Evolutionary conservation across 2,888 invertebrate species (phyloP), one percentile per base, ranked within the genome.

Genomic region (Pristionchus japonicus): DNA sequence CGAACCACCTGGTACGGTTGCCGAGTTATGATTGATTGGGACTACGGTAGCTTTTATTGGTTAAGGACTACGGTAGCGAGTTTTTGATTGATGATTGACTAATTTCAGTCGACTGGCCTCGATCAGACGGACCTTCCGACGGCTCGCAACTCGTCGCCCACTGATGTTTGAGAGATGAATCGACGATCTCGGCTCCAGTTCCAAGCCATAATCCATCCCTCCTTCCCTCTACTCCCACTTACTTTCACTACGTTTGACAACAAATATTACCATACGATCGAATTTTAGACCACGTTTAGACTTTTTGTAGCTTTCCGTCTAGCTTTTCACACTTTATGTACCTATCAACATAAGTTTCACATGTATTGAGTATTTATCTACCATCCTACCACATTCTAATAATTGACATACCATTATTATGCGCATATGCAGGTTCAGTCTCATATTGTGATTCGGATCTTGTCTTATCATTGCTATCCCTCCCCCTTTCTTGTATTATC

Each of bases 251-350:
- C 15, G n/a, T 27, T 49, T 83, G 37, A 31, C 6, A 83, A 23
- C 47, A 49, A 49, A 49, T 20, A 80, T 40, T 40, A 7, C 47
- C 80, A 49, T 15, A n/a, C 17, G n/a, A 49, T 23, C 80, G 1
- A 47, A n/a, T 80, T 7, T 83, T 83, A 83, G 77, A n/a, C 27
- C 77, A 77, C 43, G n/a, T 47, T 77, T 77, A 77, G 77, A 77
- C 77, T 40, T 77, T 77, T 74, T 37, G 57, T 77, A 77, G 77
- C 13, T 43, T 77, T 77, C 43, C 43, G 47, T 43, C 11, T 77
- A 77, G 43, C 43, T 43, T 43, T 7, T 40, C 43, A n/a, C 23
- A 23, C 13, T 77, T 43, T 23, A 27, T 47, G 23, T 47, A 47
- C 20, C 43, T 43, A 20, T 77, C 57, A 57, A 57, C 27, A 67